Percentiles rank a stretch among this genome's conserved stretches.
Conservation (phyloP, 2,113 vertebrate genomes). For the Bufo gargarizans region DNA sequence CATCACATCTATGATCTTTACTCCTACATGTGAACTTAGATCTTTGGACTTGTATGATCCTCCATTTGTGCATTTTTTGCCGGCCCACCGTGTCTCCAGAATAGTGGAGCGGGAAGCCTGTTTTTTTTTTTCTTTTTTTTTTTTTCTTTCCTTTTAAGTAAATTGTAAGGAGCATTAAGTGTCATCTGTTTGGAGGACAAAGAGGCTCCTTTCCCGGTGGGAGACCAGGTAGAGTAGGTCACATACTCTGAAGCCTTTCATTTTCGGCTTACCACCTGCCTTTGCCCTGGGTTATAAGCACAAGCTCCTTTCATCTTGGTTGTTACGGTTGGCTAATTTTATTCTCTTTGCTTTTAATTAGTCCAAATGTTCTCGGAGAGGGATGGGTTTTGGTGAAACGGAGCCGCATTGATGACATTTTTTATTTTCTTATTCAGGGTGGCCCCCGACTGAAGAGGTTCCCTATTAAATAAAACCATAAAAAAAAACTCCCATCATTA, state of each 20-base stretch:
- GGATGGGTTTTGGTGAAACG: slow-evolving; percentile 63
- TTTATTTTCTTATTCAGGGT: slow-evolving; percentile 60
- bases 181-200: slow-evolving; percentile 56
- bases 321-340: slow-evolving; percentile 53
- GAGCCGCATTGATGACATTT: slow-evolving; percentile 65
- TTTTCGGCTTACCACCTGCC: slow-evolving; percentile 61
- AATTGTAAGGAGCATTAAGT: slow-evolving; percentile 61
- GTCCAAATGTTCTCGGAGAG: slow-evolving; percentile 61
- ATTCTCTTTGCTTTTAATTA: slow-evolving; percentile 69
- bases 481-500: too few species aligned
- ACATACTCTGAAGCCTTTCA: slow-evolving; percentile 57
- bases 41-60: too few species aligned
- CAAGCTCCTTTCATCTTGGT: slow-evolving; percentile 62
- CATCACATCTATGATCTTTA: too few species aligned
- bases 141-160: slow-evolving; percentile 63
- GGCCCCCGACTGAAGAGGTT: neutral
- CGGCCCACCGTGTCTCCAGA: slow-evolving; percentile 1
- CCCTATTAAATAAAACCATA: neutral
- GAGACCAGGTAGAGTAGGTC: slow-evolving; percentile 60
- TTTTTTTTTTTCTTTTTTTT: slow-evolving; percentile 50
- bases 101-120: slow-evolving; percentile 43
- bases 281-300: slow-evolving; percentile 66
- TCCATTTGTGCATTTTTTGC: slow-evolving; percentile 37
- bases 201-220: slow-evolving; percentile 58
- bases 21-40: too few species aligned